A percentile compares a stretch with the other conserved stretches of the same genome.
These are phyloP conservation scores for Amyelois transitella DNA, from an alignment of 1,140 invertebrate genomes.

Conservation along the genomic window DNA sequence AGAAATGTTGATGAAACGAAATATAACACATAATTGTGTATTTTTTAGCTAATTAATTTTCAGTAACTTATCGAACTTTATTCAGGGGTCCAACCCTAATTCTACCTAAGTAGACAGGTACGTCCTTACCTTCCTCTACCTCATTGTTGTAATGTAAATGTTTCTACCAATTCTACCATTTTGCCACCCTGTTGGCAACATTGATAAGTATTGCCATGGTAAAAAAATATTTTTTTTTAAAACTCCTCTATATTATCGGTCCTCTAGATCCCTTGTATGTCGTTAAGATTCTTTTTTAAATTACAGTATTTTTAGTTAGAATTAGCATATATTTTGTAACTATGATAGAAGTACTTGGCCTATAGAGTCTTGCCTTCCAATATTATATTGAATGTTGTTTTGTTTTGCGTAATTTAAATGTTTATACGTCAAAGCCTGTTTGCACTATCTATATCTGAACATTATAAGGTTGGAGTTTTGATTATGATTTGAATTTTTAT, in stretches of 20 bases:
- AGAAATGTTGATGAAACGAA: not conserved
- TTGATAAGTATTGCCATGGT: not conserved
- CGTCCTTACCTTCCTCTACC: constrained; percentile 35
- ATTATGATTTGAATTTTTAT: no score
- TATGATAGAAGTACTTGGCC: not conserved
- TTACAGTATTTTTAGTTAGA: not conserved
- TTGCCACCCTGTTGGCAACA: constrained; percentile 1
- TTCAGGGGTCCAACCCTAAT: constrained; percentile 1
- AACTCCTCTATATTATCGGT: constrained; percentile 5
- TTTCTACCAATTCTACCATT: constrained; percentile 1
- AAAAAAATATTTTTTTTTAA: not conserved
- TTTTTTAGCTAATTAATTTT: no score
- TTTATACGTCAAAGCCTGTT: no score
- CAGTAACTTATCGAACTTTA: no score
- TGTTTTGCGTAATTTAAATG: not conserved
- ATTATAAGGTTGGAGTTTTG: no score
- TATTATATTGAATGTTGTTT: not conserved
- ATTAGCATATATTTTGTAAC: not conserved
- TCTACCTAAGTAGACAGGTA: constrained; percentile 8
- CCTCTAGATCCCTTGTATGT: constrained; percentile 15
- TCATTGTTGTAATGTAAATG: constrained; percentile 25
- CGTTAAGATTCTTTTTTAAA: not conserved
- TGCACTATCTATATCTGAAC: no score
- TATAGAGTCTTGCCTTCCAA: not conserved
- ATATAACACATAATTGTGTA: no score